phyloP scores from a whole-genome alignment of 2,888 invertebrate genomes.

The Leptinotarsa haldemani region DNA sequence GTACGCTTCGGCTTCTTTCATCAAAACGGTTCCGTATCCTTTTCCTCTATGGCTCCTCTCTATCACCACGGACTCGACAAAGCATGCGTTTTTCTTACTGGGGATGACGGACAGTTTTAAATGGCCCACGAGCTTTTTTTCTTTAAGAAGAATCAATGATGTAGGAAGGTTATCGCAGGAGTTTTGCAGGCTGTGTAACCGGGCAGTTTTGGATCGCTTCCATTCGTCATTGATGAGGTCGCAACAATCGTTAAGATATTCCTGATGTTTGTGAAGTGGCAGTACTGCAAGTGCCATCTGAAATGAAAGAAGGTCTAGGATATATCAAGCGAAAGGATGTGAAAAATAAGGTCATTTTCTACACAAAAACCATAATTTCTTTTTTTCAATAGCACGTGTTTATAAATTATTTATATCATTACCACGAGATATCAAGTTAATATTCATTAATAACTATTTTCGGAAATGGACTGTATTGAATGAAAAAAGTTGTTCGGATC shows the following conservation, averaged over 20 bases:
- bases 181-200: slow-evolving; percentile 78
- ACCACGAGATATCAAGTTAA: no score
- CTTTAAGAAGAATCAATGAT: slow-evolving; percentile 75
- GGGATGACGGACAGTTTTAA: slow-evolving; percentile 82
- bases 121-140: slow-evolving; percentile 77
- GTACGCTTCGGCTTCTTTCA: slow-evolving; percentile 81
- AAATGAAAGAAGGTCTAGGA: not conserved
- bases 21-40: slow-evolving; percentile 81
- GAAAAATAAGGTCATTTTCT: no score
- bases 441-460: no score
- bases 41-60: slow-evolving; percentile 76
- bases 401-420: no score
- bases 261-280: slow-evolving; percentile 78
- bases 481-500: no score
- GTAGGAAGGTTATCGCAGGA: slow-evolving; percentile 81
- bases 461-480: no score
- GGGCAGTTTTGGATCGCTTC: slow-evolving; percentile 84
- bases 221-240: slow-evolving; percentile 87
- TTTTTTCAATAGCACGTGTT: no score
- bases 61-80: slow-evolving; percentile 86
- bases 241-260: slow-evolving; percentile 79
- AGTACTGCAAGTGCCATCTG: slow-evolving; percentile 67
- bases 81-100: slow-evolving; percentile 77
- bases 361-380: no score
- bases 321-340: no score